Evolutionary conservation across 1,140 invertebrate genomes (phyloP), one percentile per base, ranked within the genome.

Genomic region (Potamilus streckersoni): DNA sequence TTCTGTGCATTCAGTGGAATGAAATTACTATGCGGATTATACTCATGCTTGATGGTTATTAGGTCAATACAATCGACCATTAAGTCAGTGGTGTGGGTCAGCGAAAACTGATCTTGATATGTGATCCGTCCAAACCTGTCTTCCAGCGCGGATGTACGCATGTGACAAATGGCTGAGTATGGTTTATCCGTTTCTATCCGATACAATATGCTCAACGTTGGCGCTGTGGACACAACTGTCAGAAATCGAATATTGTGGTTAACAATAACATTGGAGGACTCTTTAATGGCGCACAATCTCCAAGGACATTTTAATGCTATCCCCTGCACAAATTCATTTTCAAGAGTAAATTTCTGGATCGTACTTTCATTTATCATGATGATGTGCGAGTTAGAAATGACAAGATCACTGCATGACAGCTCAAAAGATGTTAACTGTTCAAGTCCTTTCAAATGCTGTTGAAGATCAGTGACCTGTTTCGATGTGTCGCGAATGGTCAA

Each of bases 161-260:
- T 69, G 65, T 77, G 75, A 27, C 75, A 77, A 14, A 77, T 77
- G 31, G 72, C 64, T 20, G 75, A 71, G 65, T 77, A 77, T 1
- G 75, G 75, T 58, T 77, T 77, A 19, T 77, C 75, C 16, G 75
- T 77, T 55, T 77, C 75, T 55, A 77, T 77, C 58, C 70, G 63
- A 60, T 77, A 77, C 11, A 77, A 55, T 59, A 71, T 64, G 2
- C 27, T 57, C 13, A 77, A 56, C 16, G 23, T n/a, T 38, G 75
- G 75, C 38, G 61, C 70, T 1, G 75, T 77, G 49, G 58, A 61
- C 16, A 77, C 57, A 8, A 77, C 73, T 4, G 75, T 72, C 15
- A 77, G 69, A 31, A 72, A 77, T 31, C 75, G 63, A 38, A 71
- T 77, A 49, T 77, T 77, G 31, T 77, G 75, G 27, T 77, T 77